Conservation (phyloP, 2,113 vertebrate genomes). For the Hirundichthys speculiger region DNA sequence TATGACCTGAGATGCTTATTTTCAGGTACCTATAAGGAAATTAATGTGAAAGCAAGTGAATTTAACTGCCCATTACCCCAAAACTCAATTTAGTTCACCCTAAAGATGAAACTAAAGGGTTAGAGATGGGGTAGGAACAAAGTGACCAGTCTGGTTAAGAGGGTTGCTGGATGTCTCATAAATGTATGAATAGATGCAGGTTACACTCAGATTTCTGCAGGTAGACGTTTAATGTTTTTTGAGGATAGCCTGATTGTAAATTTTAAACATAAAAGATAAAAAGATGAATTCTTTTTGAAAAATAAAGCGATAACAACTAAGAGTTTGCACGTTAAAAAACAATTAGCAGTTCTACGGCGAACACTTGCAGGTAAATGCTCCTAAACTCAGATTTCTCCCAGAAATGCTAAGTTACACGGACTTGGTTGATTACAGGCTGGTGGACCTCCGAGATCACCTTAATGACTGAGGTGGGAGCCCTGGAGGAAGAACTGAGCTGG, state of each 20-base stretch:
- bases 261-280: conserved; percentile 1
- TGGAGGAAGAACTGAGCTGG: conserved; percentile 88
- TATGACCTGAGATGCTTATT: too few species aligned
- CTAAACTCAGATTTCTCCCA: background rate
- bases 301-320: background rate
- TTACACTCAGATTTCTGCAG: conserved; percentile 1
- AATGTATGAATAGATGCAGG: background rate
- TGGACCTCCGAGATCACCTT: conserved; percentile 84
- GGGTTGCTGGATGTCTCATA: too few species aligned
- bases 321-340: background rate
- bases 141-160: too few species aligned
- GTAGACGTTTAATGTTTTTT: conserved; percentile 17
- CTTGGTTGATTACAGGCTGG: conserved; percentile 6
- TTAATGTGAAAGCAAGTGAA: too few species aligned
- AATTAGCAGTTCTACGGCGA: background rate
- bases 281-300: conserved; percentile 1
- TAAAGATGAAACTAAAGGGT: too few species aligned
- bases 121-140: too few species aligned
- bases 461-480: conserved; percentile 95
- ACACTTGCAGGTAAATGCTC: background rate
- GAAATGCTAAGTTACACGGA: background rate
- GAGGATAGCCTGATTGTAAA: conserved; percentile 5
- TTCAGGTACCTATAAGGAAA: too few species aligned
- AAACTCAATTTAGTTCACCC: too few species aligned
- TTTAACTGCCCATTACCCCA: too few species aligned